phyloP scores from a whole-genome alignment of 2,113 vertebrate genomes.

The Machaerirhynchus nigripectus region DNA sequence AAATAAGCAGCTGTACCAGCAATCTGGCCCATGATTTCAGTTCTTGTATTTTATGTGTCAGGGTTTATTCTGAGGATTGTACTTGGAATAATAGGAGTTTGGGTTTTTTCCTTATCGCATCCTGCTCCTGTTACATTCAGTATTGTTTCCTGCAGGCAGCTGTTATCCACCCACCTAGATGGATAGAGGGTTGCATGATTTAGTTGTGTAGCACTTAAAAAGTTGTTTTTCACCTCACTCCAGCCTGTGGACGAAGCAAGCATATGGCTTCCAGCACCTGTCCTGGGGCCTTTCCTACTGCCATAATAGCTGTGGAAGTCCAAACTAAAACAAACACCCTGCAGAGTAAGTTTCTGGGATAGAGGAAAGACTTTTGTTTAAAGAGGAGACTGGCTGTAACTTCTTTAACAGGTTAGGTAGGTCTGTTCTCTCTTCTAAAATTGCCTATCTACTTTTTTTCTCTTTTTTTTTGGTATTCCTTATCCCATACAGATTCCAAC shows the following conservation, averaged over 20 bases:
- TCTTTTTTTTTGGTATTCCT: neutral
- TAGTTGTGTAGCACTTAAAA: neutral
- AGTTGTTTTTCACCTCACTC: neutral
- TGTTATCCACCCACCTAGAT: neutral
- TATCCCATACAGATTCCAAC: neutral
- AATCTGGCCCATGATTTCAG: neutral
- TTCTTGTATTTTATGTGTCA: neutral
- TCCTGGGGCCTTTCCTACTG: neutral
- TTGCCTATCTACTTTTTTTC: neutral
- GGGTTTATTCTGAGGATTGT: neutral
- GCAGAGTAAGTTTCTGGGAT: neutral
- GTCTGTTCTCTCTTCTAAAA: neutral
- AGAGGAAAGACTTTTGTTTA: neutral
- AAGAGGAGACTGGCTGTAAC: neutral
- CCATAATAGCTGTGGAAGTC: neutral
- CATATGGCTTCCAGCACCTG: neutral
- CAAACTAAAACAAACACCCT: neutral
- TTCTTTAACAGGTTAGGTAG: neutral
- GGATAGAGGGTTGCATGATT: neutral
- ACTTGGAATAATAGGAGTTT: neutral
- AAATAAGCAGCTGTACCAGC: neutral
- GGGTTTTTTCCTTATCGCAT: fast-evolving
- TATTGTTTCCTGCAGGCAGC: neutral
- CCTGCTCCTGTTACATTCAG: neutral
- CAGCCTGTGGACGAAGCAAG: neutral